Base-by-base conservation (phyloP, 2,797 vertebrate species). In the Phoxinus dragarum region DNA sequence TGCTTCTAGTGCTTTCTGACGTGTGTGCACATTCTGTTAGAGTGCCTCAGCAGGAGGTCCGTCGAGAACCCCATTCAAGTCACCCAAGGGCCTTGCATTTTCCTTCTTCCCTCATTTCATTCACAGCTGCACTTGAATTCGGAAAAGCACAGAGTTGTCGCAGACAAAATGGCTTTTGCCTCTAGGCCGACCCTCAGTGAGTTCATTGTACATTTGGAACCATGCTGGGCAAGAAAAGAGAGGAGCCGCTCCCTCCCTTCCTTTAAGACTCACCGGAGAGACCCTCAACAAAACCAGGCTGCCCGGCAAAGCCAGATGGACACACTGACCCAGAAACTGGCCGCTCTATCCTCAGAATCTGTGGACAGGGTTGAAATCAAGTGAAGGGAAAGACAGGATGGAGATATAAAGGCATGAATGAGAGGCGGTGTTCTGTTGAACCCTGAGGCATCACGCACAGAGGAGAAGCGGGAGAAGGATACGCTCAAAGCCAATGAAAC, bases 381-480 rank as follows among this genome's bases (percentile, higher is more conserved):
- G 68, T 34, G 12, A 47, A 16, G 7, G 42, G 23, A 47, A 61
- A 69, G 75, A 82, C 49, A 68, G 71, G 27, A 56, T 12, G 59
- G 79, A 67, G 42, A 49, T 42, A 79, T 31, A 5, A 59, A 84
- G 71, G 47, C 2, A 6, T 73, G 36, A 72, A 74, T 9, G 44
- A 34, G 34, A 40, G 44, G 74, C 52, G 21, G 64, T 56, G 79
- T 85, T 82, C 93, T 89, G 86, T 78, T 87, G 90, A 88, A 89
- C 92, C 89, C 89, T 89, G 72, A 89, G 82, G 75, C 67, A 66
- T 84, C 56, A 84, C n/a, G 8, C 71, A 90, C 91, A 90, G 59
- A 72, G 90, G 84, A 92, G 90, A 86, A 85, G 89, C 49, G 82
- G 91, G 92, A 93, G 93, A 92, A 94, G 88, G 90, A 90, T 88